phyloP scores from a whole-genome alignment of 2,113 vertebrate genomes.

The Heptranchias perlo region DNA sequence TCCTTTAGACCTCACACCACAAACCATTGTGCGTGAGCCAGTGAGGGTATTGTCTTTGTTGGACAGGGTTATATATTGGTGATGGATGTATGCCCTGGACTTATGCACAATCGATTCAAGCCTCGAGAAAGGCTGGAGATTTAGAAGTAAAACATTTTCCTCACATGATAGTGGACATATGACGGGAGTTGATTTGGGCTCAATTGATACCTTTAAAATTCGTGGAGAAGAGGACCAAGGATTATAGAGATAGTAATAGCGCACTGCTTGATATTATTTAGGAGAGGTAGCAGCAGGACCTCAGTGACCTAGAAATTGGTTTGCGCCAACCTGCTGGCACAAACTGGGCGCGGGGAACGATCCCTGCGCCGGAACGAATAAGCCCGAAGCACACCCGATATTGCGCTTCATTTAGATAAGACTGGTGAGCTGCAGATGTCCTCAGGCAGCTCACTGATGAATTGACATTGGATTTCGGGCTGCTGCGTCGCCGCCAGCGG shows the following conservation, averaged over 20 bases:
- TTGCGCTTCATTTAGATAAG: background rate
- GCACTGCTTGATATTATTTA: background rate
- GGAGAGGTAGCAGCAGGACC: background rate
- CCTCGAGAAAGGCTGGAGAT: background rate
- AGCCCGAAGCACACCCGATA: background rate
- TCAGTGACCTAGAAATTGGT: background rate
- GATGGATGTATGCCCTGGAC: background rate
- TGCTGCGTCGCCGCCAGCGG: too few species aligned
- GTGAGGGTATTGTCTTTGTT: background rate
- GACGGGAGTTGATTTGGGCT: background rate
- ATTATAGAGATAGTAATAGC: background rate
- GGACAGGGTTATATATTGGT: background rate
- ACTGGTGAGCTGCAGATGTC: too few species aligned
- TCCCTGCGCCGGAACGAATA: background rate
- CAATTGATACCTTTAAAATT: background rate
- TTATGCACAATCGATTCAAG: background rate
- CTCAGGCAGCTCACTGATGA: too few species aligned
- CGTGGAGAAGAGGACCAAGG: background rate
- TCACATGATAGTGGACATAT: background rate
- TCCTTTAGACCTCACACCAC: background rate
- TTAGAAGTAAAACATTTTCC: background rate
- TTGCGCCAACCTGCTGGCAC: background rate
- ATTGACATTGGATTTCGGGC: too few species aligned
- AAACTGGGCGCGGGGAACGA: background rate
- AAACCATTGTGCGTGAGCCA: background rate